These are phyloP conservation scores for Scleropages formosus DNA, from an alignment of 2,797 vertebrate species.

Conservation along the genomic window DNA sequence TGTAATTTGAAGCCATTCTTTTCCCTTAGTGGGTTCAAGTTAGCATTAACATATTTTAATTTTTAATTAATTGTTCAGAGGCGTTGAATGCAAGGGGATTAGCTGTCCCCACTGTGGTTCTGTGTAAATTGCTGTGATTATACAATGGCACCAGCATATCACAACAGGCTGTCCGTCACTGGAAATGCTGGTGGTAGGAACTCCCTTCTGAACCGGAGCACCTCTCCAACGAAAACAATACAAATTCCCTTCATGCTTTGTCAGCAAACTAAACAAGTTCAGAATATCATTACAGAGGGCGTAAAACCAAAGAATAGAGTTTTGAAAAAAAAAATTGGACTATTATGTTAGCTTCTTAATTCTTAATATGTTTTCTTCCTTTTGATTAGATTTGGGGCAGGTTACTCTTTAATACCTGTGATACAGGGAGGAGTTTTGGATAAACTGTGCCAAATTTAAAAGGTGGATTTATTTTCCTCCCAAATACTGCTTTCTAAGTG, in stretches of 20 bases:
- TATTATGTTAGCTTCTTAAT: too few relatives aligned
- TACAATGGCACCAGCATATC: slow-evolving; percentile 34
- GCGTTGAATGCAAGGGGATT: slow-evolving; percentile 48
- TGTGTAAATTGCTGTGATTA: slow-evolving; percentile 46
- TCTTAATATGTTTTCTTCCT: too few relatives aligned
- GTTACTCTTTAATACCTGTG: too few relatives aligned
- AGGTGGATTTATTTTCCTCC: too few relatives aligned
- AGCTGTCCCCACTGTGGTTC: slow-evolving; percentile 40
- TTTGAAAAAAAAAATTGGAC: too few relatives aligned
- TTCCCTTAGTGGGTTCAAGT: slow-evolving; percentile 46
- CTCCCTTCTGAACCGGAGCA: not conserved
- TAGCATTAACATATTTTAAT: slow-evolving; percentile 52
- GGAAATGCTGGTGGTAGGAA: not conserved
- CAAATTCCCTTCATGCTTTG: not conserved
- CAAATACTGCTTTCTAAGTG: too few relatives aligned
- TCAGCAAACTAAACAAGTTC: not conserved
- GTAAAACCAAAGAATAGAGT: too few relatives aligned
- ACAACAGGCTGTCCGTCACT: slow-evolving; percentile 29
- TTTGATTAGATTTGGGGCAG: too few relatives aligned
- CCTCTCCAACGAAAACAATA: not conserved
- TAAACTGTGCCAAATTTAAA: too few relatives aligned
- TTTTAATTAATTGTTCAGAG: slow-evolving; percentile 51
- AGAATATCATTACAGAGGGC: not conserved
- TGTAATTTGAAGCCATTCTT: slow-evolving; percentile 46
- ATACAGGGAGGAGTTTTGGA: too few relatives aligned